A percentile compares a stretch with the other conserved stretches of the same genome.
Conservation (phyloP, 64 coral and sea anemone species). For the Platygyra sinensis region DNA sequence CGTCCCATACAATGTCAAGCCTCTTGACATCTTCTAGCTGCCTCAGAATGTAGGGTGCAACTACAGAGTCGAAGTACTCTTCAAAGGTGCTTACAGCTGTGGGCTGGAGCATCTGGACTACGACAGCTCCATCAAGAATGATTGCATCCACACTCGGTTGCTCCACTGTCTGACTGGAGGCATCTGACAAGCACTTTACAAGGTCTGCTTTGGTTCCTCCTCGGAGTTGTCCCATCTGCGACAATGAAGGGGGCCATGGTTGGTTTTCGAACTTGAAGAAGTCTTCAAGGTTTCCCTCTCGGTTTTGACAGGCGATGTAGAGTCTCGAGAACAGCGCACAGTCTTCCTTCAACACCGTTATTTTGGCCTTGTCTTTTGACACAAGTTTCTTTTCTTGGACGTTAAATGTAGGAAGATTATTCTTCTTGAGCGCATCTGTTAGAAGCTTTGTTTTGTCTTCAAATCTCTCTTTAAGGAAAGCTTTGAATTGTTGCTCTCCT, state of each 20-base stretch:
- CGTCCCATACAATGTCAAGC: constrained; percentile 45
- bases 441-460: constrained; percentile 21
- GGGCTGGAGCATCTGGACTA: constrained; percentile 40
- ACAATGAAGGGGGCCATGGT: no score
- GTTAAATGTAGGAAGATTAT: not conserved
- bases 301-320: constrained; percentile 40
- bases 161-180: constrained; percentile 1
- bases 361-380: constrained; percentile 24
- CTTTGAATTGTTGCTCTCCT: constrained; percentile 35
- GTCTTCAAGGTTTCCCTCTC: constrained; percentile 29
- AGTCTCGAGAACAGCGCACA: constrained; percentile 26
- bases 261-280: constrained; percentile 4
- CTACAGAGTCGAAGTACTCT: constrained; percentile 32
- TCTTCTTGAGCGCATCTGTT: constrained; percentile 34
- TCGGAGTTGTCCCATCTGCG: no score
- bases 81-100: constrained; percentile 43
- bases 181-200: not conserved
- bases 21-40: not conserved
- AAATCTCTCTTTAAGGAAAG: constrained; percentile 30
- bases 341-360: constrained; percentile 7
- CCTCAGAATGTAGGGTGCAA: constrained; percentile 22
- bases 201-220: no score
- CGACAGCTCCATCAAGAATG: constrained; percentile 43
- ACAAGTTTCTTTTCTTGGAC: not conserved
- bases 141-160: constrained; percentile 39